Conservation (phyloP, 1,140 invertebrate species). For the Bombus pascuorum region DNA sequence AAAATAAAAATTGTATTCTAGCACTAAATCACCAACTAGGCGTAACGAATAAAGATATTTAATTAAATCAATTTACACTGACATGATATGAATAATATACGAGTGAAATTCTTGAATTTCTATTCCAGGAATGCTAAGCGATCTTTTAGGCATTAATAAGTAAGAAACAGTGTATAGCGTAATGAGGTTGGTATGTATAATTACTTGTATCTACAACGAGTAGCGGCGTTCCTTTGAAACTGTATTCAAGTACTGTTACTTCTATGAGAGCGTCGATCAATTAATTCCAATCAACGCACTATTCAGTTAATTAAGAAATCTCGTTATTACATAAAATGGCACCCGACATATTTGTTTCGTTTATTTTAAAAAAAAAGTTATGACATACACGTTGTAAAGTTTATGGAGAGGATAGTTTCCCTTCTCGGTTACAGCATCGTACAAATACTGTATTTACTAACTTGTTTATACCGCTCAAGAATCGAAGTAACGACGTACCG, state of each 20-base stretch:
- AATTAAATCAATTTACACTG: constrained; percentile 27
- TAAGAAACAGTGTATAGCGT: constrained; percentile 29
- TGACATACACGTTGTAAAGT: neutral
- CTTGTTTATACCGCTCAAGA: no score
- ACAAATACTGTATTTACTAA: neutral
- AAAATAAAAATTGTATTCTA: neutral
- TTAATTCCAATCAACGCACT: constrained; percentile 39
- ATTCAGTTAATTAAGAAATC: constrained; percentile 56
- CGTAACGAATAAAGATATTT: constrained; percentile 24
- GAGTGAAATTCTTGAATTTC: constrained; percentile 14
- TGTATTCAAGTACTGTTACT: constrained; percentile 35
- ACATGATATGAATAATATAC: neutral
- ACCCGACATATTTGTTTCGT: neutral
- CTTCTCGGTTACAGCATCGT: neutral
- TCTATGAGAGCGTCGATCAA: constrained; percentile 35
- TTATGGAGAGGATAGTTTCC: no score
- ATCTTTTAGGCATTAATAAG: constrained; percentile 19
- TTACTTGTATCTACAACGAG: constrained; percentile 26
- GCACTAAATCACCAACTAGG: constrained; percentile 17
- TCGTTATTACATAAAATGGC: constrained; percentile 34
- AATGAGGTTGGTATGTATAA: constrained; percentile 33
- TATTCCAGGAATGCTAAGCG: constrained; percentile 15
- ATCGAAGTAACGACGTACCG: neutral
- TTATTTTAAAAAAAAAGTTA: neutral
- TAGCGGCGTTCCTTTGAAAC: constrained; percentile 45